Evolutionary conservation across 2,113 vertebrate species (phyloP).

Genomic region (Anarhynchus alexandrinus): DNA sequence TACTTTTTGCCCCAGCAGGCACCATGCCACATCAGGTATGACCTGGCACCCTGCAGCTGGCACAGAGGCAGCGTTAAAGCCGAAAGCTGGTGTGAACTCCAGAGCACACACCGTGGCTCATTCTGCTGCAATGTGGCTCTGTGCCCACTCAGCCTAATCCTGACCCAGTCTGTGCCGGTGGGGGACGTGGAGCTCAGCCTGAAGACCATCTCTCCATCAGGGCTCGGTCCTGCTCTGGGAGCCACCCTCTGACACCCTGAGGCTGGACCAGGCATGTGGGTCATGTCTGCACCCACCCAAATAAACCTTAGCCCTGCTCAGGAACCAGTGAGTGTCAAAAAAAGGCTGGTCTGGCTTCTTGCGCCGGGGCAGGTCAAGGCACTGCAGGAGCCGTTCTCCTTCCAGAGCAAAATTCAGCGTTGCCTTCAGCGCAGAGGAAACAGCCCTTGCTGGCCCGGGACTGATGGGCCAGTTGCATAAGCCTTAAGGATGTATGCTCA

Average conservation of each 20-base stretch:
- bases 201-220: neutral
- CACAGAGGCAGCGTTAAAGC: accelerated
- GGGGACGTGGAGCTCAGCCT: neutral
- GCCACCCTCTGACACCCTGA: neutral
- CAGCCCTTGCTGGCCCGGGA: neutral
- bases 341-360: neutral
- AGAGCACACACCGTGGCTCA: no score
- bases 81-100: neutral
- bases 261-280: neutral
- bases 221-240: neutral
- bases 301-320: neutral
- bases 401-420: neutral
- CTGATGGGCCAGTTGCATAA: neutral
- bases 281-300: neutral
- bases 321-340: neutral
- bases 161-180: neutral
- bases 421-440: neutral
- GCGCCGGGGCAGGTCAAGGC: accelerated
- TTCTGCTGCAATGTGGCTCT: no score
- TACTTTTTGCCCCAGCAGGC: neutral
- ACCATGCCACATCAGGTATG: neutral
- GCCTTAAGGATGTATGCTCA: neutral
- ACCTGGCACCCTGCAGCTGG: neutral
- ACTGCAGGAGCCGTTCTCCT: neutral
- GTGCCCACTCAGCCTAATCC: neutral